Evolutionary conservation across 2,888 invertebrate species (phyloP).

Genomic region (Limenitis camilla): DNA sequence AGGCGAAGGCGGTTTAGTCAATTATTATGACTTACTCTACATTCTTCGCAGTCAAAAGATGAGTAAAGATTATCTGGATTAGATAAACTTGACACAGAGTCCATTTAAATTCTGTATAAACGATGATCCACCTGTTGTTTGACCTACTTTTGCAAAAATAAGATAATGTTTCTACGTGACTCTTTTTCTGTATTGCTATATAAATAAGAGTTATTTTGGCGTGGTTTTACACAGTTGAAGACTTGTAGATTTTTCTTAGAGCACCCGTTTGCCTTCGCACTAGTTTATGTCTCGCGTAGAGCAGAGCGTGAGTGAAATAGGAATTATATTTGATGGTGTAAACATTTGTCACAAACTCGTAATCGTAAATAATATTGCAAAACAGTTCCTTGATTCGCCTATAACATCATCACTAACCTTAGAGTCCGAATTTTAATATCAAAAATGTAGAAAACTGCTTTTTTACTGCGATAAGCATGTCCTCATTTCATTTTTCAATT

Average conservation of each 20-base stretch:
- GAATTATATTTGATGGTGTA: constrained; percentile 15
- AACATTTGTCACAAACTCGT: background rate
- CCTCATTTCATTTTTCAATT: too few relatives aligned
- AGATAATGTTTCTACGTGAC: constrained; percentile 4
- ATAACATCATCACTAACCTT: too few relatives aligned
- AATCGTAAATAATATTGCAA: too few relatives aligned
- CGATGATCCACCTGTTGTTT: constrained; percentile 33
- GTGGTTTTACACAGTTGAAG: constrained; percentile 11
- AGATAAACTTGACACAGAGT: constrained; percentile 2
- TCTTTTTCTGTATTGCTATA: constrained; percentile 7
- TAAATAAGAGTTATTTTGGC: constrained; percentile 20
- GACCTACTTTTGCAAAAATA: constrained; percentile 30
- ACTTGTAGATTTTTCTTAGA: constrained; percentile 31
- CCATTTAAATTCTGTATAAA: constrained; percentile 17
- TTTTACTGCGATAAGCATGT: too few relatives aligned
- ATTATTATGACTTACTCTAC: constrained; percentile 16
- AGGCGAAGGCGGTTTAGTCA: constrained; percentile 22
- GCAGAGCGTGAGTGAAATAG: constrained; percentile 22
- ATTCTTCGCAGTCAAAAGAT: constrained; percentile 8
- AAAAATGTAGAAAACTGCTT: too few relatives aligned
- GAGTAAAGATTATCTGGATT: constrained; percentile 17
- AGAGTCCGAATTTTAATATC: too few relatives aligned
- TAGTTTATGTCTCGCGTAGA: constrained; percentile 18
- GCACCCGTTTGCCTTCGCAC: constrained; percentile 35
- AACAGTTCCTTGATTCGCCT: too few relatives aligned